Conservation (phyloP, 2,797 vertebrate species). For the Xerus rutilus region DNA sequence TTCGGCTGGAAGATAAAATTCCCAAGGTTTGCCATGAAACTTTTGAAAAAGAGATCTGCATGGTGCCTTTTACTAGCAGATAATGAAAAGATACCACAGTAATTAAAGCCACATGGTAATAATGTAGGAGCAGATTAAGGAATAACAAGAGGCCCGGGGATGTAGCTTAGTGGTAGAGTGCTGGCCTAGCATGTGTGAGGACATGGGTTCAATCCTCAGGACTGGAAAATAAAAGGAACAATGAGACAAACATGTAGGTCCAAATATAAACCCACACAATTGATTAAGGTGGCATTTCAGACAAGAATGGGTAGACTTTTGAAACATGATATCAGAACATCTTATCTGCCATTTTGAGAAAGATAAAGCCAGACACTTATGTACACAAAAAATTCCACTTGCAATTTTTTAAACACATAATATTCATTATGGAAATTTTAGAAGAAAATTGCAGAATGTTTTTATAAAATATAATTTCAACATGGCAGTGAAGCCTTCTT, state of each 20-base stretch:
- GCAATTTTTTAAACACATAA: not conserved
- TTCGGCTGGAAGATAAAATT: conserved; percentile 44
- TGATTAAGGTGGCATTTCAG: not conserved
- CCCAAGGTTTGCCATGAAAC: not conserved
- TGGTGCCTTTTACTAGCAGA: not conserved
- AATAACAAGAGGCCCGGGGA: not conserved
- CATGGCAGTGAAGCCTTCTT: not conserved
- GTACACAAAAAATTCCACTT: not conserved
- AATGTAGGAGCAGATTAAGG: not conserved
- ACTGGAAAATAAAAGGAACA: not conserved
- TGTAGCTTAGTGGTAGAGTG: too few species aligned
- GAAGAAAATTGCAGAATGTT: not conserved
- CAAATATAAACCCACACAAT: not conserved
- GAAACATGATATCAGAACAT: not conserved
- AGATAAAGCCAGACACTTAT: not conserved
- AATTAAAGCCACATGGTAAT: not conserved
- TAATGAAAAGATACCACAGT: not conserved
- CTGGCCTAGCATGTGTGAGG: too few species aligned
- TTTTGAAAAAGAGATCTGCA: conserved; percentile 33
- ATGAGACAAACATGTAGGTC: not conserved
- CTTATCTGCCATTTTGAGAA: not conserved
- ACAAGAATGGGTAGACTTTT: not conserved
- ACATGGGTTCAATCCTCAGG: too few species aligned
- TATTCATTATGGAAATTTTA: not conserved
- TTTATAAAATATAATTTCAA: not conserved